Evolutionary conservation across 92 coral and sea anemone species (phyloP).

Genomic region (Zoanthus gigantus): DNA sequence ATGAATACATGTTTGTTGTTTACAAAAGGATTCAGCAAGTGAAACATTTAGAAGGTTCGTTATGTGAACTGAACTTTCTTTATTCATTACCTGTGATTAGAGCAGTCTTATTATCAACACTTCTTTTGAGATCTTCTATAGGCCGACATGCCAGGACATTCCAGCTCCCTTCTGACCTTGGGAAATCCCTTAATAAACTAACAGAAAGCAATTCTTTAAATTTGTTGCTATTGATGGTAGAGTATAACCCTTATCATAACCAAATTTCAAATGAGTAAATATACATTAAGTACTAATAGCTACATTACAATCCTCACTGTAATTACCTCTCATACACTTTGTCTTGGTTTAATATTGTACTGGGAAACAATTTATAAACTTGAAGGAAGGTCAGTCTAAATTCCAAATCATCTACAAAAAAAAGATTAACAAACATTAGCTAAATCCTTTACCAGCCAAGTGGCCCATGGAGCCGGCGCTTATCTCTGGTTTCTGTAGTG

Average conservation of each 20-base stretch:
- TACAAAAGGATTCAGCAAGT: background rate
- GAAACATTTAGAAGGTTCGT: background rate
- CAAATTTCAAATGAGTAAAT: background rate
- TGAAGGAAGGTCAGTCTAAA: constrained; percentile 83
- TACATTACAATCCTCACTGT: too few species aligned
- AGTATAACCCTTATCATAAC: background rate
- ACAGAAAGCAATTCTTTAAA: background rate
- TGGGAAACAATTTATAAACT: constrained; percentile 85
- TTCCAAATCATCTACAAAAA: constrained; percentile 75
- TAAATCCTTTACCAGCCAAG: too few species aligned
- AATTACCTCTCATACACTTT: constrained; percentile 82
- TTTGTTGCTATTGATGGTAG: background rate
- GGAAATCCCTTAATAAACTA: constrained; percentile 83
- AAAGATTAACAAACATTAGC: background rate
- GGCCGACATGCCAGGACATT: constrained; percentile 81
- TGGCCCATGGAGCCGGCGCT: too few species aligned
- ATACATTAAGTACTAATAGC: too few species aligned
- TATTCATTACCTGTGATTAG: constrained; percentile 46
- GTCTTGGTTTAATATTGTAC: constrained; percentile 74
- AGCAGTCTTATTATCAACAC: constrained; percentile 39
- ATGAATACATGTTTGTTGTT: background rate
- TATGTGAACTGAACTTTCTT: background rate
- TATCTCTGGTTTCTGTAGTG: too few species aligned
- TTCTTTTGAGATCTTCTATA: constrained; percentile 64
- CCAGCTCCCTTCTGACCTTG: constrained; percentile 84